These are phyloP conservation scores for Diplolepis rosae DNA, from an alignment of 2,888 invertebrate genomes.

Conservation along the genomic window DNA sequence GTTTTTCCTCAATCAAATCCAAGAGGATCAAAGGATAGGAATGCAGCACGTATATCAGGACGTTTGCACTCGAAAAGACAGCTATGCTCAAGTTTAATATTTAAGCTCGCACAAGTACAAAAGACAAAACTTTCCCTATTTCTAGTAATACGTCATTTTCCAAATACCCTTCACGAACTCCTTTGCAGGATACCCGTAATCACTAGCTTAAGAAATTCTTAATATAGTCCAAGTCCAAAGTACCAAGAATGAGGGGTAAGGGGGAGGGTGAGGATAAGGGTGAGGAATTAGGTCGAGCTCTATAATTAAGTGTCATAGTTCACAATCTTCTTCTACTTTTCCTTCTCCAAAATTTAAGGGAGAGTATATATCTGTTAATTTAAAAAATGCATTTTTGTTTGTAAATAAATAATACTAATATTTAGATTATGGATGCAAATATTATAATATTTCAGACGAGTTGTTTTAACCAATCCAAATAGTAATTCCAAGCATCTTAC, in stretches of 20 bases:
- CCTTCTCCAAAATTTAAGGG: no score
- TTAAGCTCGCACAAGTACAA: not conserved
- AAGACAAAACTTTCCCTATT: not conserved
- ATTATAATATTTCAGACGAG: no score
- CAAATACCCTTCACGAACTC: slow-evolving; percentile 1
- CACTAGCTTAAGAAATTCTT: slow-evolving; percentile 62
- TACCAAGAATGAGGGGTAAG: slow-evolving; percentile 42
- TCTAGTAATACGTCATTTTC: slow-evolving; percentile 5
- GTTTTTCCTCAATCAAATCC: not conserved
- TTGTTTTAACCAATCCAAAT: no score
- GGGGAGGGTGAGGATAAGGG: slow-evolving; percentile 37
- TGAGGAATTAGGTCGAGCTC: slow-evolving; percentile 29
- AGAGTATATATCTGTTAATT: no score
- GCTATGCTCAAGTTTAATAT: not conserved
- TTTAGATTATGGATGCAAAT: no score
- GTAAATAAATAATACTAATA: no score
- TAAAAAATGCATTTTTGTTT: no score
- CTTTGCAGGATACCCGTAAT: slow-evolving; percentile 34
- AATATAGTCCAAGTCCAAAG: slow-evolving; percentile 62
- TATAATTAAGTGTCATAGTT: no score
- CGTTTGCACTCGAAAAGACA: not conserved
- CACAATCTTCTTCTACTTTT: no score
- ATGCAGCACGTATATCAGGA: not conserved
- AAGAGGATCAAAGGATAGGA: not conserved
- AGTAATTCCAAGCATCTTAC: no score